A percentile compares a stretch with the other conserved stretches of the same genome.
Conservation (phyloP, 1,140 invertebrate genomes). For the Teleopsis dalmanni region DNA sequence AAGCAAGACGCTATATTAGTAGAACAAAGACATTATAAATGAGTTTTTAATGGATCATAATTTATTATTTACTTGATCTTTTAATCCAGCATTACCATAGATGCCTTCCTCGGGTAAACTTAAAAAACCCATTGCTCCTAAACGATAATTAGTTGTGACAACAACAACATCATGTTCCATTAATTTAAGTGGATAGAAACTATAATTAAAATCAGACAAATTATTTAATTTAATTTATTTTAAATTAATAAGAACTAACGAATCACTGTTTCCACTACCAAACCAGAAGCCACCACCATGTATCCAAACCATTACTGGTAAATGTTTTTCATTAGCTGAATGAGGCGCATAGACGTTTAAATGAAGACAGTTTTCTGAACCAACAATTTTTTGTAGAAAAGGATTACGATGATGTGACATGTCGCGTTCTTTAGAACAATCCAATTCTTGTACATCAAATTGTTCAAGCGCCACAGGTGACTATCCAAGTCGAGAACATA, state of each 20-base stretch:
- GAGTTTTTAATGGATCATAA: slow-evolving; percentile 46
- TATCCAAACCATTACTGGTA: slow-evolving; percentile 59
- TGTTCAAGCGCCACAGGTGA: slow-evolving; percentile 26
- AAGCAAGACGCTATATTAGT: slow-evolving; percentile 39
- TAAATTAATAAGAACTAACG: slow-evolving; percentile 22
- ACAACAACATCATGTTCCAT: slow-evolving; percentile 52
- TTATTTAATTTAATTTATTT: too few relatives aligned
- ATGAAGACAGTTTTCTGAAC: slow-evolving; percentile 51
- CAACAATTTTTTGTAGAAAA: slow-evolving; percentile 24
- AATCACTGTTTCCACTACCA: slow-evolving; percentile 33
- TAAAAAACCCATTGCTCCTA: slow-evolving; percentile 52
- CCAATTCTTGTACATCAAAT: slow-evolving; percentile 22
- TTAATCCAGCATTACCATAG: slow-evolving; percentile 56
- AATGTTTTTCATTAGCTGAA: slow-evolving; percentile 13
- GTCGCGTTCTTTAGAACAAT: slow-evolving; percentile 30
- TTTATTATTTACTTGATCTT: slow-evolving; percentile 54
- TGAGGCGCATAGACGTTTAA: slow-evolving; percentile 47
- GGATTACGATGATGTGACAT: slow-evolving; percentile 28
- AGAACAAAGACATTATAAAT: not conserved
- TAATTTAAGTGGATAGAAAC: slow-evolving; percentile 54
- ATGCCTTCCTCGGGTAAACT: slow-evolving; percentile 47
- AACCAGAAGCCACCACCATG: slow-evolving; percentile 56
- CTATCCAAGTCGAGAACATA: too few relatives aligned
- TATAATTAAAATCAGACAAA: too few relatives aligned
- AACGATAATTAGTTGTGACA: slow-evolving; percentile 60